These are phyloP conservation scores for Oegoconia quadripuncta DNA, from an alignment of 2,888 invertebrate genomes.

Conservation along the genomic window DNA sequence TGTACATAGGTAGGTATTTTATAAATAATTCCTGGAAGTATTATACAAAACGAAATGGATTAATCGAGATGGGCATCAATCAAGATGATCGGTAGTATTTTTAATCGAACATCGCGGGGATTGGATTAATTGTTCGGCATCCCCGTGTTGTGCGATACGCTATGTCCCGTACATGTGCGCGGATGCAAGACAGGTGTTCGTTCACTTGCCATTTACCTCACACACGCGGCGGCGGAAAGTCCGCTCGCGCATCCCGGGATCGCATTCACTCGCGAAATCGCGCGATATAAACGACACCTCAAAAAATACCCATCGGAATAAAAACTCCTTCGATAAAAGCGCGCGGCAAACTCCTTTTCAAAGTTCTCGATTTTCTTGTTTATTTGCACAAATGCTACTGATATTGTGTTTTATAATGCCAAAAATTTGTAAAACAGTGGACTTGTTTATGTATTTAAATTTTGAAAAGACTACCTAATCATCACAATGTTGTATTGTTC, in stretches of 20 bases:
- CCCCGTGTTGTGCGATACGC: constrained; percentile 34
- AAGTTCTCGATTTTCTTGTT: background rate
- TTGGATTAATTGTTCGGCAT: background rate
- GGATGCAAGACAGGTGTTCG: constrained; percentile 45
- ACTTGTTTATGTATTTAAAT: constrained; percentile 23
- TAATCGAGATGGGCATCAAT: constrained; percentile 41
- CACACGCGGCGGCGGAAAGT: constrained; percentile 62
- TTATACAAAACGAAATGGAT: constrained; percentile 9
- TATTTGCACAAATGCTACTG: constrained; percentile 1
- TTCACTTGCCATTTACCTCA: constrained; percentile 62
- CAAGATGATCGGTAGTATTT: constrained; percentile 29
- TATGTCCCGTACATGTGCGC: constrained; percentile 36
- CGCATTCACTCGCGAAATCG: constrained; percentile 1
- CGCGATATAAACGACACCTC: background rate
- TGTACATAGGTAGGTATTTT: constrained; percentile 17
- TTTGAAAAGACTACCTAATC: constrained; percentile 28
- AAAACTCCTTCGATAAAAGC: background rate
- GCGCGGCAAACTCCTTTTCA: constrained; percentile 1
- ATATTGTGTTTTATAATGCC: constrained; percentile 5
- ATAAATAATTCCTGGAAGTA: constrained; percentile 3
- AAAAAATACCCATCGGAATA: background rate
- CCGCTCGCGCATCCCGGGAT: constrained; percentile 33
- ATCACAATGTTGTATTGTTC: constrained; percentile 44
- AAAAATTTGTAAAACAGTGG: constrained; percentile 7
- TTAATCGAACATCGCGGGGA: constrained; percentile 15